A percentile compares a stretch with the other conserved stretches of the same genome.
Conservation (phyloP, 2,888 invertebrate species). For the Agrotis segetum region DNA sequence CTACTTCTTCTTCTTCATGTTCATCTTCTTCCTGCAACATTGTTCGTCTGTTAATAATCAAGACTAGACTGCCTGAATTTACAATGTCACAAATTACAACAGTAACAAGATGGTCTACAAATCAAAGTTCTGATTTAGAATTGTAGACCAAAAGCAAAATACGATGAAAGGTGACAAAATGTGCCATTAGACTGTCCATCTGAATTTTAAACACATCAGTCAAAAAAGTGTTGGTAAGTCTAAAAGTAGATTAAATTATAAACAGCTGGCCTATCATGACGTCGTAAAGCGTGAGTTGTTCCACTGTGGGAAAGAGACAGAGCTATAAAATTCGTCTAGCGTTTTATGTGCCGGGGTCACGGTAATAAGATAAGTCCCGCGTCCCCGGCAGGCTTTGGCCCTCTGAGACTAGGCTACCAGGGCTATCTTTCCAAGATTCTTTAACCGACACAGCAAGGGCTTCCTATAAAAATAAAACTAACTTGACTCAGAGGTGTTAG, state of each 20-base stretch:
- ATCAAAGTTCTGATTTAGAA: conserved; percentile 34
- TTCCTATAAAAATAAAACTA: too few relatives aligned
- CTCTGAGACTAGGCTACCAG: too few relatives aligned
- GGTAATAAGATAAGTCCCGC: too few relatives aligned
- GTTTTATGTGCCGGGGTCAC: too few relatives aligned
- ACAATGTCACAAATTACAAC: conserved; percentile 16
- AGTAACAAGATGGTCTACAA: conserved; percentile 25
- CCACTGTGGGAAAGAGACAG: too few relatives aligned
- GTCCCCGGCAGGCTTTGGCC: too few relatives aligned
- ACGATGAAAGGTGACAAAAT: neutral
- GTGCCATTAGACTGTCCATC: neutral
- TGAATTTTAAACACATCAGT: neutral
- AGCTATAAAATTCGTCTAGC: too few relatives aligned
- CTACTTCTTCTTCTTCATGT: conserved; percentile 77
- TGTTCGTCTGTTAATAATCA: neutral
- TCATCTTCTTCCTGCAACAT: conserved; percentile 69
- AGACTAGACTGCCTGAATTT: neutral
- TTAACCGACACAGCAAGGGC: too few relatives aligned
- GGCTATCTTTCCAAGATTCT: too few relatives aligned
- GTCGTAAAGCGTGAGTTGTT: too few relatives aligned
- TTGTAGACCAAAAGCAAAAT: conserved; percentile 34
- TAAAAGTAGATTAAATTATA: neutral
- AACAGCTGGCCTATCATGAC: too few relatives aligned
- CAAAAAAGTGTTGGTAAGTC: neutral
- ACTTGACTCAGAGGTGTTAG: too few relatives aligned